Evolutionary conservation across 1,140 invertebrate species (phyloP).

Genomic region (Penaeus japonicus): DNA sequence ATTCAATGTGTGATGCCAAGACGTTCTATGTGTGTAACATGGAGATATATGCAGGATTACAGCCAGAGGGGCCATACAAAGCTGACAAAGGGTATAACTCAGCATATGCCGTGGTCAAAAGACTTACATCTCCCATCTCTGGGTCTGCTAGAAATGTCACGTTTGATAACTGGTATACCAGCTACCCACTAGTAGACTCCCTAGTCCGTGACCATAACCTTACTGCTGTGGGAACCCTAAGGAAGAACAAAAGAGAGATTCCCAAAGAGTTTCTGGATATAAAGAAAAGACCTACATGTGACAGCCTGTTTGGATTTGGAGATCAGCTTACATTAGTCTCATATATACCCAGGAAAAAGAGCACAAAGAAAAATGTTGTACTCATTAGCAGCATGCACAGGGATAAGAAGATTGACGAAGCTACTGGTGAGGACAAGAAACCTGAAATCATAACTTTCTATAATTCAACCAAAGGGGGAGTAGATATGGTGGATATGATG

Average conservation of each 20-base stretch:
- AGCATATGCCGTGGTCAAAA: conserved; percentile 28
- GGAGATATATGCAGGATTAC: conserved; percentile 55
- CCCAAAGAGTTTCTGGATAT: conserved; percentile 39
- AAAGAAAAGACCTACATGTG: conserved; percentile 31
- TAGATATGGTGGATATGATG: conserved; percentile 60
- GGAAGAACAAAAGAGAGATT: conserved; percentile 54
- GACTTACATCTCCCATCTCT: conserved; percentile 27
- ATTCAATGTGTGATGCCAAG: conserved; percentile 44
- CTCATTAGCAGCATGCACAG: conserved; percentile 58
- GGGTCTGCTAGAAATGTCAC: conserved; percentile 48
- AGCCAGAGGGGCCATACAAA: conserved; percentile 31
- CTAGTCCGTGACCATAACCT: conserved; percentile 49
- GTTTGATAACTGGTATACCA: conserved; percentile 55
- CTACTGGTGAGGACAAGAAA: conserved; percentile 58
- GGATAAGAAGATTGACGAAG: conserved; percentile 50
- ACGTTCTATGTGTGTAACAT: conserved; percentile 54
- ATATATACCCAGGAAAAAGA: conserved; percentile 46
- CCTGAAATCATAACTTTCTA: conserved; percentile 61
- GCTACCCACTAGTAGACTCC: conserved; percentile 15
- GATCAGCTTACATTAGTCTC: conserved; percentile 57
- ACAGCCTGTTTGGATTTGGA: conserved; percentile 48
- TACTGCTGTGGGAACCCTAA: conserved; percentile 54
- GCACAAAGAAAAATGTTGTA: conserved; percentile 55
- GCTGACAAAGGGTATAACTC: conserved; percentile 9
- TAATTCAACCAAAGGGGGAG: conserved; percentile 61